Evolutionary conservation across 1,140 invertebrate species (phyloP), one percentile per base, ranked within the genome.

Genomic region (Prorops nasuta): DNA sequence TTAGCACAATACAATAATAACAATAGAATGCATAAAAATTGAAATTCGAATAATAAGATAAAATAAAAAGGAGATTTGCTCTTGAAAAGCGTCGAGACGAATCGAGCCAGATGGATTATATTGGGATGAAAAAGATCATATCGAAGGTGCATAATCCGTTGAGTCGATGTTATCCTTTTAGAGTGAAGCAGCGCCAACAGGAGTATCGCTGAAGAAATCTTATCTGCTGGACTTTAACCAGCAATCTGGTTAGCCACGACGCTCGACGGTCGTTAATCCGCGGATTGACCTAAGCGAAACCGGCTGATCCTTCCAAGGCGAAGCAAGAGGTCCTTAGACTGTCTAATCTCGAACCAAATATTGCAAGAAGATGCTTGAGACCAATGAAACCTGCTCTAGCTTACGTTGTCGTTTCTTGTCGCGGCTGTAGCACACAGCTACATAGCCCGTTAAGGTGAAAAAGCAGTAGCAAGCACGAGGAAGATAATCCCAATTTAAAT

Each of bases 401-500:
- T 20, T 14, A 20, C 21, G 37, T 21, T 18, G 19, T n/a, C 9
- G 22, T 6, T 39, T 10, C 32, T 43, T 39, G 28, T n/a, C n/a
- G n/a, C n/a, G n/a, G n/a, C n/a, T n/a, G n/a, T n/a, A n/a, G n/a
- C n/a, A n/a, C n/a, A n/a, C n/a, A n/a, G n/a, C n/a, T n/a, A n/a
- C n/a, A n/a, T n/a, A n/a, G n/a, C n/a, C n/a, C n/a, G n/a, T n/a
- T n/a, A n/a, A n/a, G n/a, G n/a, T n/a, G n/a, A n/a, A n/a, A n/a
- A n/a, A n/a, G n/a, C n/a, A n/a, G n/a, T n/a, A n/a, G n/a, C n/a
- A n/a, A n/a, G n/a, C n/a, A n/a, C n/a, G n/a, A n/a, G n/a, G n/a
- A 28, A 20, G 47, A 42, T 63, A 60, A 63, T 58, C 59, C 57
- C 46, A 63, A 64, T 64, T 66, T 63, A 64, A 63, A 63, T 60